Percentiles rank a stretch among this genome's conserved stretches.
Evolutionary conservation across 2,113 vertebrate species (phyloP).

Genomic region (Tyrannus savana): DNA sequence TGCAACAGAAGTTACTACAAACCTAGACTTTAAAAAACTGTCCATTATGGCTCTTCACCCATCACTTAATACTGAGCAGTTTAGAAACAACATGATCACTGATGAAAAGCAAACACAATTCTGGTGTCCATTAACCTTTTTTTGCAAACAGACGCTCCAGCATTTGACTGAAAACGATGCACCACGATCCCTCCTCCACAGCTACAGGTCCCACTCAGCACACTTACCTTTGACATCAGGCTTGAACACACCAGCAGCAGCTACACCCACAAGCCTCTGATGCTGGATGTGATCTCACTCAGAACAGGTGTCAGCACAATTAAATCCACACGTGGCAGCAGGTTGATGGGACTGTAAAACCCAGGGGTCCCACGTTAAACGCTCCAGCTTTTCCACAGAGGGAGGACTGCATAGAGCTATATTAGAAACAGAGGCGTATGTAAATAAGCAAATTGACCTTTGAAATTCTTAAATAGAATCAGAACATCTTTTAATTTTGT

Average conservation of each 20-base stretch:
- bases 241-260: not conserved
- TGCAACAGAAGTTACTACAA: not conserved
- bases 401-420: not conserved
- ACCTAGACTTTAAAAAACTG: not conserved
- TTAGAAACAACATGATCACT: conserved; percentile 15
- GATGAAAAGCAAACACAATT: conserved; percentile 12
- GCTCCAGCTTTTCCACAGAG: not conserved
- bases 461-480: not conserved
- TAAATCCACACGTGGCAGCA: not conserved
- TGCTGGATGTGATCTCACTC: not conserved
- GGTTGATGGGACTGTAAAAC: not conserved
- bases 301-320: not conserved
- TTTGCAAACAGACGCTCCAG: not conserved
- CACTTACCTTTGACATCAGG: not conserved
- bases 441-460: not conserved
- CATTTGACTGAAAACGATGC: not conserved
- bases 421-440: not conserved
- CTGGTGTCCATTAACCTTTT: conserved; percentile 36
- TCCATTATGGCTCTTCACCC: not conserved
- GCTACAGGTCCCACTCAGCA: not conserved
- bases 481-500: not conserved
- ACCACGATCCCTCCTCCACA: not conserved
- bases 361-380: not conserved
- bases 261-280: not conserved
- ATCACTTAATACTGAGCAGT: conserved; percentile 1